Evolutionary conservation across 2,888 invertebrate species (phyloP).

Genomic region (Sinopyrophorus schimmeli): DNA sequence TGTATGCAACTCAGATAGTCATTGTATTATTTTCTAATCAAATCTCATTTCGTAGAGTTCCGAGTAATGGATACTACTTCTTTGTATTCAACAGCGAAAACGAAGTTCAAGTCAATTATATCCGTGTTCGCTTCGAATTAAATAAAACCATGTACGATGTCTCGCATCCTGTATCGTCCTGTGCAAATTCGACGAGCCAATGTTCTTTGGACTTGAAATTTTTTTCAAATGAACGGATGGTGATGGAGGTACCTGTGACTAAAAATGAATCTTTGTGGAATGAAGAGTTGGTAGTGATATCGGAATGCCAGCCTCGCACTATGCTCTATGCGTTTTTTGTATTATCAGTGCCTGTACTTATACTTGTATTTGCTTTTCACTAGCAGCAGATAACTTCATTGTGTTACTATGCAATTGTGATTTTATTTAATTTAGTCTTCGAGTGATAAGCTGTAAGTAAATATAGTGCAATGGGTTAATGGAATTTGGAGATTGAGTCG

Average conservation of each 20-base stretch:
- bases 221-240: conserved; percentile 70
- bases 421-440: too few species aligned
- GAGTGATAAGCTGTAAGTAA: too few species aligned
- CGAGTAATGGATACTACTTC: conserved; percentile 78
- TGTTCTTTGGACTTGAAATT: conserved; percentile 70
- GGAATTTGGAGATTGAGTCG: too few species aligned
- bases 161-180: conserved; percentile 63
- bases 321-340: conserved; percentile 70
- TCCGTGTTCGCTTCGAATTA: conserved; percentile 69
- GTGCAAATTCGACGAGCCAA: conserved; percentile 64
- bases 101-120: conserved; percentile 72
- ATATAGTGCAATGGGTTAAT: too few species aligned
- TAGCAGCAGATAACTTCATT: conserved; percentile 48
- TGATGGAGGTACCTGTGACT: conserved; percentile 68
- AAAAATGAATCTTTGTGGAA: conserved; percentile 71
- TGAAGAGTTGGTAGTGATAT: conserved; percentile 72
- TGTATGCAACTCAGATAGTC: too few species aligned
- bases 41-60: conserved; percentile 62
- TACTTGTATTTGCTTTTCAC: conserved; percentile 73
- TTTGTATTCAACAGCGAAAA: conserved; percentile 83
- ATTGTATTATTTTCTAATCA: conserved; percentile 20
- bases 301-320: conserved; percentile 75
- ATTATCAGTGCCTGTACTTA: conserved; percentile 70
- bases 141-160: conserved; percentile 73
- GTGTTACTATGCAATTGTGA: conserved; percentile 3